A percentile compares a stretch with the other conserved stretches of the same genome.
These are phyloP conservation scores for Pentamera pediparva DNA, from an alignment of 53 echinoderm and acorn worm genomes.

Conservation along the genomic window DNA sequence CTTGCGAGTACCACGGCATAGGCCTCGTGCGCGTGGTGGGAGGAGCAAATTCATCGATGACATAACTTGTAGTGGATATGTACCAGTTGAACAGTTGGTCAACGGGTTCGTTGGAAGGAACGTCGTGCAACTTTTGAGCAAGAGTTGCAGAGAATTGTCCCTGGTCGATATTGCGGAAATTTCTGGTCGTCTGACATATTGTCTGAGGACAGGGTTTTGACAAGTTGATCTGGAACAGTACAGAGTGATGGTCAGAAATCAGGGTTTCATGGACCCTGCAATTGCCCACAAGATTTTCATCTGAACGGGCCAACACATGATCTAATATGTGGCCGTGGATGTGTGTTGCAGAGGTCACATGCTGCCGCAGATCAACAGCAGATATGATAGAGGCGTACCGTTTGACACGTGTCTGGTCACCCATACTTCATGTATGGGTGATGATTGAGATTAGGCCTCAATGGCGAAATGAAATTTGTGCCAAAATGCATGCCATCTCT, in stretches of 20 bases:
- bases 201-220: background rate
- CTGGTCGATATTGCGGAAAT: background rate
- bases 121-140: background rate
- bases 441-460: no score
- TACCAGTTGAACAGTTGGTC: background rate
- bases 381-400: no score
- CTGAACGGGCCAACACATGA: background rate
- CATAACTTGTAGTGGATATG: background rate
- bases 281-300: background rate
- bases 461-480: no score
- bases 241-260: background rate
- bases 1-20: background rate
- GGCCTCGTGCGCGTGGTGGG: background rate
- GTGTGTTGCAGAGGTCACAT: background rate
- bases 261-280: background rate
- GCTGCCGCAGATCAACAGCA: no score
- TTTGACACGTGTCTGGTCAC: no score
- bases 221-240: background rate
- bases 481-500: no score
- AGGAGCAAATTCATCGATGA: background rate
- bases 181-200: background rate
- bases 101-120: background rate
- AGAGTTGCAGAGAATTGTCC: background rate
- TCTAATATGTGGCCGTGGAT: background rate
- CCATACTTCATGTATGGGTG: no score